Evolutionary conservation across 1,140 invertebrate species (phyloP).

Genomic region (Anoplolepis gracilipes): DNA sequence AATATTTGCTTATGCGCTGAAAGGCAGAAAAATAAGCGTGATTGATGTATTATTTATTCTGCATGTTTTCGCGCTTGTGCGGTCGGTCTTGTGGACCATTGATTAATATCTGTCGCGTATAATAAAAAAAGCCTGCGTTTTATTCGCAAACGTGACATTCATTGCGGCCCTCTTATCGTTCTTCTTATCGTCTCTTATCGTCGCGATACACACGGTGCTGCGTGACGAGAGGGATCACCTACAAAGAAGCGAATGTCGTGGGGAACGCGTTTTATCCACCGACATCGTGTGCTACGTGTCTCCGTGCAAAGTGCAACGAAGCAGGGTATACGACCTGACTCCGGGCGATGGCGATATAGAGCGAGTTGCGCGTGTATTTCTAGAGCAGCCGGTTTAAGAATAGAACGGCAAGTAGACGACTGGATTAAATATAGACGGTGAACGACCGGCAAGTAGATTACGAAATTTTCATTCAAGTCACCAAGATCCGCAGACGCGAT

Average conservation of each 20-base stretch:
- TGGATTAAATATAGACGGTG: conserved; percentile 83
- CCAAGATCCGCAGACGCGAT: conserved; percentile 31
- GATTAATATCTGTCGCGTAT: neutral
- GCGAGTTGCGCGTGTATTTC: conserved; percentile 77
- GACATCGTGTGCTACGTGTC: conserved; percentile 21
- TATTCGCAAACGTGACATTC: neutral
- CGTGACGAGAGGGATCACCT: neutral
- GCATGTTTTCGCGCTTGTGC: too few species aligned
- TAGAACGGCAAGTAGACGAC: conserved; percentile 79
- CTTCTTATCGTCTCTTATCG: neutral
- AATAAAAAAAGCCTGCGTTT: neutral
- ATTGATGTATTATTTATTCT: neutral
- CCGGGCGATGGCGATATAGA: conserved; percentile 53
- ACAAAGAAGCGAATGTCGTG: neutral
- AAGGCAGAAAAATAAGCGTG: neutral
- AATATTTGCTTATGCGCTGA: conserved; percentile 7
- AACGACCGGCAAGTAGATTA: conserved; percentile 79
- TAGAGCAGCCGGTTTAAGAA: conserved; percentile 81
- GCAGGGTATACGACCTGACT: conserved; percentile 72
- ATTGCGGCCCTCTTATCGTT: conserved; percentile 17
- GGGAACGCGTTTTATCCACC: neutral
- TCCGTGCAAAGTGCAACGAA: conserved; percentile 53
- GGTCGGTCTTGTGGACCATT: too few species aligned
- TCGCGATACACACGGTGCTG: neutral
- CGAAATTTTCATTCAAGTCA: conserved; percentile 77